Evolutionary conservation across 2,113 vertebrate species (phyloP).

Genomic region (Austrofundulus limnaeus): DNA sequence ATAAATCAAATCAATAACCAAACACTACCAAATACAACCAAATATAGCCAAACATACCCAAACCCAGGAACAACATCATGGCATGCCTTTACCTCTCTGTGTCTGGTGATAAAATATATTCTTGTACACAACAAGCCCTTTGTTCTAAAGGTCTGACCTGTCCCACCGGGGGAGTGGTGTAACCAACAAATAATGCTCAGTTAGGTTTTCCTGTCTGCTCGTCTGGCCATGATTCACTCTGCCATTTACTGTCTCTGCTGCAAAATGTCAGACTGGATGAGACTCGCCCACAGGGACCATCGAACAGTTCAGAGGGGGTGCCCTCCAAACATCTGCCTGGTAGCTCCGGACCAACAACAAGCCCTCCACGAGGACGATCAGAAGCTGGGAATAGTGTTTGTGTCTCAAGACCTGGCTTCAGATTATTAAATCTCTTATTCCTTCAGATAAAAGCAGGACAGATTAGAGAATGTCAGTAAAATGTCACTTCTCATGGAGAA

Average conservation of each 20-base stretch:
- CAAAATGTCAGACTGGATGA: conserved; percentile 68
- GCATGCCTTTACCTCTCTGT: too few species aligned
- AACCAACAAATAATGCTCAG: conserved; percentile 37
- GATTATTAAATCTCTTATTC: too few species aligned
- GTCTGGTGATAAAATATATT: neutral
- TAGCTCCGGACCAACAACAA: conserved; percentile 62
- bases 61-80: too few species aligned
- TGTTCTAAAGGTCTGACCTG: conserved; percentile 6
- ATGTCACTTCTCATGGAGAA: conserved; percentile 21
- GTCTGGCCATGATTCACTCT: conserved; percentile 42
- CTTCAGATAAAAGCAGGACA: conserved; percentile 46
- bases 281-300: conserved; percentile 58
- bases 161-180: conserved; percentile 16
- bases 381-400: conserved; percentile 7
- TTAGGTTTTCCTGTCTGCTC: conserved; percentile 35
- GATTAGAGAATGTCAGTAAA: conserved; percentile 27
- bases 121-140: neutral
- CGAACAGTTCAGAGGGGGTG: conserved; percentile 63
- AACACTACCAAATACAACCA: too few species aligned
- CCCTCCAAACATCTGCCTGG: conserved; percentile 71
- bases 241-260: conserved; percentile 60
- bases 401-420: conserved; percentile 7
- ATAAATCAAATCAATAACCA: too few species aligned
- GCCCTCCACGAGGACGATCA: conserved; percentile 55
- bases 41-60: too few species aligned